Conservation (phyloP, 2,113 vertebrate genomes). For the Sialia sialis region DNA sequence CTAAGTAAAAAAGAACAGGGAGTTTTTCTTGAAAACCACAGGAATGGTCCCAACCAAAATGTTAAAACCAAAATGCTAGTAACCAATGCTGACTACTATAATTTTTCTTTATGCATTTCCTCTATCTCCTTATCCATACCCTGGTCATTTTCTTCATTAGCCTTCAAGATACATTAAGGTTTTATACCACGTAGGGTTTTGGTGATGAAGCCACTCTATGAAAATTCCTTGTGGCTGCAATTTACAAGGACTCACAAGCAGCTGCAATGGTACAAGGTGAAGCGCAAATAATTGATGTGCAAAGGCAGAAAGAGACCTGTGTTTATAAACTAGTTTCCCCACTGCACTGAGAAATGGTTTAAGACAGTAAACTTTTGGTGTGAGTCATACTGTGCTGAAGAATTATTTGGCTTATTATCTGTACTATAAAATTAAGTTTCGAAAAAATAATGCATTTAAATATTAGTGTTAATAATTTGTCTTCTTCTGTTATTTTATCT, state of each 20-base stretch:
- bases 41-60: background rate
- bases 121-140: background rate
- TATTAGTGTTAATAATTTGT: background rate
- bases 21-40: background rate
- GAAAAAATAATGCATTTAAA: background rate
- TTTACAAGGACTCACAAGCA: background rate
- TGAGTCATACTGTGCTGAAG: background rate
- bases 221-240: background rate
- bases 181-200: background rate
- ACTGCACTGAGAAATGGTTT: background rate
- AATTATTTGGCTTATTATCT: background rate
- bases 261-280: background rate
- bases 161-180: background rate
- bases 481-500: background rate
- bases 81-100: background rate
- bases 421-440: background rate
- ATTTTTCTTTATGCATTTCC: background rate
- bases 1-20: background rate
- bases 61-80: background rate
- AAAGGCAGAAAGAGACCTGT: background rate
- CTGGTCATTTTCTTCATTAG: accelerated
- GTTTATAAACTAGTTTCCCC: background rate
- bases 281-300: background rate
- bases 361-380: background rate
- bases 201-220: background rate